Evolutionary conservation across 2,113 vertebrate genomes (phyloP), one percentile per base, ranked within the genome.

Genomic region (Lonchura striata): DNA sequence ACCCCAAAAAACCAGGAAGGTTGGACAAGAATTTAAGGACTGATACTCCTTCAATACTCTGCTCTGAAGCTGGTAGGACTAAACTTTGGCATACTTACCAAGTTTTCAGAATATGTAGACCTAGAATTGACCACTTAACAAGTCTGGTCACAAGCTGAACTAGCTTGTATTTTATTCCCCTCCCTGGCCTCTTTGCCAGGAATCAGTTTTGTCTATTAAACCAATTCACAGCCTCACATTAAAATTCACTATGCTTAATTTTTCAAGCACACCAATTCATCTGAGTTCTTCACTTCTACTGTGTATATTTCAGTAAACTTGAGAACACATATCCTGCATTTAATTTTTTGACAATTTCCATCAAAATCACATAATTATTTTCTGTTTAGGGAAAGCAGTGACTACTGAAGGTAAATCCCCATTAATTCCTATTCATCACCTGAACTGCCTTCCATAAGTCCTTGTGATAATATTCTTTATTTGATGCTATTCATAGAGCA

Each of bases 1-100:
- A 47, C 17, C 12, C 35, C 1, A 3, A 16, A 54, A 49, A 76
- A 23, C 0, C 1, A 15, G 28, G 12, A 35, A 56, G 57, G 9
- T 15, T 79, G 49, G 11, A 68, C 20, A 82, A 88, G 44, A 60
- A 30, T 27, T 71, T 47, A 56, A 63, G 47, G 64, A 44, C 69
- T 84, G 23, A 46, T 82, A n/a, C 9, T 82, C 57, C n/a, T 69
- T 82, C 63, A 60, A 23, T 76, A 69, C 31, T 44, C 65, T 66
- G 19, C 23, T 79, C 46, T 63, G 47, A 69, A 87, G 39, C 41
- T 79, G 27, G 2, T 64, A 64, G 75, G 21, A 60, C 37, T 60
- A 41, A 82, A 75, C 20, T 63, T 60, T 6, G 7, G 15, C 24
- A 23, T 61, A 41, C 11, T 54, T 47, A 33, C 16, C 28, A 25